Conservation (phyloP, 2,797 vertebrate species). For the Ambastaia sidthimunki region DNA sequence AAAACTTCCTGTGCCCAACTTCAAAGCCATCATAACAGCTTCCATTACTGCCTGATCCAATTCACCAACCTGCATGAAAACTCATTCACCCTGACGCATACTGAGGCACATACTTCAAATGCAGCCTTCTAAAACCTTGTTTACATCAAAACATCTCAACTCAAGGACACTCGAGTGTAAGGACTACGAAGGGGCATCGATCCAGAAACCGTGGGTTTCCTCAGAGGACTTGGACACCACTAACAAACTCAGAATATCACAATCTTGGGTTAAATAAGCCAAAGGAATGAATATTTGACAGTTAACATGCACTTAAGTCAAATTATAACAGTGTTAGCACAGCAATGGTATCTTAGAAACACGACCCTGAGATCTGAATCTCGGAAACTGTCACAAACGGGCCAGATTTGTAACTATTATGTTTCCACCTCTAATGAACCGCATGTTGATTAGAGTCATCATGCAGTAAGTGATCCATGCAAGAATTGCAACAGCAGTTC, state of each 20-base stretch:
- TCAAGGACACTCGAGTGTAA: slow-evolving; percentile 12
- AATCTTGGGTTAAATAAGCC: not conserved
- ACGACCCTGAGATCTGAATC: not conserved
- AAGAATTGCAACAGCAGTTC: slow-evolving; percentile 21
- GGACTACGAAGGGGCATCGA: not conserved
- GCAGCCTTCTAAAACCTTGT: slow-evolving; percentile 13
- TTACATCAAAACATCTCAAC: slow-evolving; percentile 2
- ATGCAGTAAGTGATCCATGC: slow-evolving; percentile 41
- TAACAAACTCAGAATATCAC: not conserved
- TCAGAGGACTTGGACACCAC: not conserved
- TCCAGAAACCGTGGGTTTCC: not conserved
- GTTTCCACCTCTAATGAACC: slow-evolving; percentile 27
- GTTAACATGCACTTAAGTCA: not conserved
- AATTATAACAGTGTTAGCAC: not conserved
- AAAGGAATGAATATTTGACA: not conserved
- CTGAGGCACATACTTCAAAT: not conserved
- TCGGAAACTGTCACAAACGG: not conserved
- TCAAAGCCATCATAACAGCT: not conserved
- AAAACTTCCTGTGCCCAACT: not conserved
- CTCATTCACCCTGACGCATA: not conserved
- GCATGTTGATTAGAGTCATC: slow-evolving; percentile 40
- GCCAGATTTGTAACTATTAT: slow-evolving; percentile 26
- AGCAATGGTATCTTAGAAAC: slow-evolving; percentile 6
- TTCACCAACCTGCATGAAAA: slow-evolving; percentile 3
- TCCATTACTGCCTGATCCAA: not conserved